phyloP scores from a whole-genome alignment of 2,797 vertebrate species.

The Coluber constrictor region DNA sequence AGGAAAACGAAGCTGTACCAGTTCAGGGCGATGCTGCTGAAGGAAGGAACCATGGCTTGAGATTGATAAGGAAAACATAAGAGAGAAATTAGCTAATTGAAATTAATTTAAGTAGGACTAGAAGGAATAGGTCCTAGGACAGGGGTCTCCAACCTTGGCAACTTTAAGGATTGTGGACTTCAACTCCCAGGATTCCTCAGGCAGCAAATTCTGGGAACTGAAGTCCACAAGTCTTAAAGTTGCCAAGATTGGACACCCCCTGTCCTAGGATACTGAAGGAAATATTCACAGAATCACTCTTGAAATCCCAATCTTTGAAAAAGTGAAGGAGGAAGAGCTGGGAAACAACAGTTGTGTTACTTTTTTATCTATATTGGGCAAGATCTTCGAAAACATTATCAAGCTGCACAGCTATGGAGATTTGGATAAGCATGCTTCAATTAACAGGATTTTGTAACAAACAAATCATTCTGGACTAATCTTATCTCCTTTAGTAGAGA shows the following conservation, averaged over 20 bases:
- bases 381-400: too few species aligned
- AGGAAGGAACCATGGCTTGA: background rate
- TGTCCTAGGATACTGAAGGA: background rate
- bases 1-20: background rate
- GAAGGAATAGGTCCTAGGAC: background rate
- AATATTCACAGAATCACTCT: background rate
- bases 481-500: too few species aligned
- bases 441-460: too few species aligned
- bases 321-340: background rate
- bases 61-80: background rate
- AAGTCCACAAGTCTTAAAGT: too few species aligned
- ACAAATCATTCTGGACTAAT: too few species aligned
- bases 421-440: too few species aligned
- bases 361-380: background rate
- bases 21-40: background rate
- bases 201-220: too few species aligned
- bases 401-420: too few species aligned
- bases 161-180: too few species aligned
- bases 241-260: too few species aligned
- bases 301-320: background rate
- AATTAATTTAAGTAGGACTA: background rate
- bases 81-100: background rate
- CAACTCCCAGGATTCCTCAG: too few species aligned
- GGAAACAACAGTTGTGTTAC: background rate
- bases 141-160: too few species aligned